Base-by-base conservation (phyloP, 2,797 vertebrate genomes). In the Sebastes vulpes region DNA sequence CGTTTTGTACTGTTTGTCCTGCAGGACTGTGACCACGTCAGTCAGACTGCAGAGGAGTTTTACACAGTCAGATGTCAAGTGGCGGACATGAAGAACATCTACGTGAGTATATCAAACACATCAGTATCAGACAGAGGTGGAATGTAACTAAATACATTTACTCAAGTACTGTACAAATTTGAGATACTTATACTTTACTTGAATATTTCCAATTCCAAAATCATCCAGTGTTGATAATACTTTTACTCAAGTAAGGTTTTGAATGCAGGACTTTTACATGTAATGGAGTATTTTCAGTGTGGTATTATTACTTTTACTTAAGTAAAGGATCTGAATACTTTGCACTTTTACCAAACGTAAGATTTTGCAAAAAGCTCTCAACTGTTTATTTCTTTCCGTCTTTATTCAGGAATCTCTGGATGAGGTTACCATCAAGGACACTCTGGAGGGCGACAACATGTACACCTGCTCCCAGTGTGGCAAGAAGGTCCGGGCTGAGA, bases 1-100 rank as follows among this genome's bases (percentile, higher is more conserved):
- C 18, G 2, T 9, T 25, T 29, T 28, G 9, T n/a, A 1, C 20
- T 1, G 35, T 70, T 2, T 42, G 25, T 75, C 18, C 66, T 38
- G 0, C 91, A 98, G 98, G 98, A 99, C 91, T 99, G 98, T 92
- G 98, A 99, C 89, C 98, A 99, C 18, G 98, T 99, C 75, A 99
- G 98, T 90, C 98, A 99, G 93, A 99, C 98, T 4, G 98, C 98
- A 3, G 98, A 99, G 94, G 98, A 99, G 92, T 99, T 99, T 92
- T 99, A 99, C 93, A 99, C 98, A 0, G 98, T 99, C 82, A 95
- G 98, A 46, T 99, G 98, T 94, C 98, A 99, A 83, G 98, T 99
- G 59, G 98, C 98, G 3, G 98, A 99, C 79, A 99, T 99, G 98
- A 99, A 99, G 95, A 99, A 99, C 93, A 99, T 99, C 95, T 99